phyloP scores from a whole-genome alignment of 2,113 vertebrate species.

The Sterrhoptilus dennistouni region DNA sequence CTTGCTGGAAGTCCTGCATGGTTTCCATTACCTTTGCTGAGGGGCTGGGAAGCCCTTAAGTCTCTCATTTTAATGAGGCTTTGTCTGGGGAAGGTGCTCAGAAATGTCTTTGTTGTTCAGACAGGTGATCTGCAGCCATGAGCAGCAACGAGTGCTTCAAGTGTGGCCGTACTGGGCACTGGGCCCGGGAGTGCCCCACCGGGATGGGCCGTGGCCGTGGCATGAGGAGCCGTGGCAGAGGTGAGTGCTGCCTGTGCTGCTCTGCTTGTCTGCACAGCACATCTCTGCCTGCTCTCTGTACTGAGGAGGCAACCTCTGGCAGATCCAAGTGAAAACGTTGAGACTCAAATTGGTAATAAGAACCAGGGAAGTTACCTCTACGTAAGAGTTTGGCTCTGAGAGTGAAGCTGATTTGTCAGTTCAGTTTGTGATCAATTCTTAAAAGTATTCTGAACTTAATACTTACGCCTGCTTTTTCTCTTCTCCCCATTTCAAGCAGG shows the following conservation, averaged over 20 bases:
- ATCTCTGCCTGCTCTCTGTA: not conserved
- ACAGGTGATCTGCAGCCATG: constrained; percentile 82
- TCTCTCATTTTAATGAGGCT: not conserved
- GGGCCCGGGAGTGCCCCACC: constrained; percentile 93
- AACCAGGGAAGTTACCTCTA: not conserved
- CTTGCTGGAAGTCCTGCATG: not conserved
- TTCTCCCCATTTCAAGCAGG: constrained; percentile 63
- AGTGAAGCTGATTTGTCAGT: not conserved
- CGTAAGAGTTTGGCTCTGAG: not conserved
- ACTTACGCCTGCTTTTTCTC: not conserved
- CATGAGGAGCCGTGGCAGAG: constrained; percentile 89
- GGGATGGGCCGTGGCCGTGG: constrained; percentile 87
- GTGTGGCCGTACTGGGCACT: constrained; percentile 94
- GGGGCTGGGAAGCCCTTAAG: not conserved
- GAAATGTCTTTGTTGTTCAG: not conserved
- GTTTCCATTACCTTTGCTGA: not conserved
- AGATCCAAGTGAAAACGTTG: not conserved
- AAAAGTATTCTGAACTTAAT: not conserved
- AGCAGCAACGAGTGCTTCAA: constrained; percentile 97
- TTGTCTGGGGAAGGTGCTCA: not conserved
- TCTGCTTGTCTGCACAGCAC: not conserved
- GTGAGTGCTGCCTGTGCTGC: constrained; percentile 16
- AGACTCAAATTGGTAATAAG: no score
- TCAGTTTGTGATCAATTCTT: not conserved
- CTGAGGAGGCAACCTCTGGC: not conserved